phyloP scores from a whole-genome alignment of 2,113 vertebrate species.

The Bucco capensis region DNA sequence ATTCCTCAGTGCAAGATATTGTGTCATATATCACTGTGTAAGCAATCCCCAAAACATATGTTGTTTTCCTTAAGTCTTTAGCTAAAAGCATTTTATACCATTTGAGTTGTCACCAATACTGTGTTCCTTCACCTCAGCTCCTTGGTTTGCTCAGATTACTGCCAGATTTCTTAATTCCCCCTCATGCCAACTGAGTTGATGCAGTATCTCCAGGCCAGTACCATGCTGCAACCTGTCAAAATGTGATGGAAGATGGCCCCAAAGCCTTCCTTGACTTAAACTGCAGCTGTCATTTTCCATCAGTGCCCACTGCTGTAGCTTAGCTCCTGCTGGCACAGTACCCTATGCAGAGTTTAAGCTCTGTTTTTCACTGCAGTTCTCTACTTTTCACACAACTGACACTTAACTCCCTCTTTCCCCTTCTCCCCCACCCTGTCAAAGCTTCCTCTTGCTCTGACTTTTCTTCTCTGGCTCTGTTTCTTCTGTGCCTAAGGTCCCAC shows the following conservation, averaged over 20 bases:
- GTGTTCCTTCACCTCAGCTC: not conserved
- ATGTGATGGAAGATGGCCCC: constrained; percentile 52
- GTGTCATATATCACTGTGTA: not conserved
- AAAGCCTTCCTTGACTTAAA: constrained; percentile 17
- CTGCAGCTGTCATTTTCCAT: constrained; percentile 55
- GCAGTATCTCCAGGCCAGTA: not conserved
- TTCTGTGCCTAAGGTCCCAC: not conserved
- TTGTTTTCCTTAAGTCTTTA: not conserved
- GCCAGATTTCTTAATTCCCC: constrained; percentile 41
- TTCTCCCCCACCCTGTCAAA: accelerated
- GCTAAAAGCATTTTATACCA: not conserved
- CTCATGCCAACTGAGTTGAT: not conserved
- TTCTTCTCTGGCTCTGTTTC: not conserved
- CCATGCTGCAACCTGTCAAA: constrained; percentile 50
- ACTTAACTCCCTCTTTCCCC: not conserved
- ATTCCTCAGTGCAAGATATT: not conserved
- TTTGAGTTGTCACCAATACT: not conserved
- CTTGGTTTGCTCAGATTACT: not conserved
- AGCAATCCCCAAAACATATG: not conserved
- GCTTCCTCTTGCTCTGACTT: not conserved
- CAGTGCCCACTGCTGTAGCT: constrained; percentile 13
- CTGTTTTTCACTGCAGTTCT: not conserved
- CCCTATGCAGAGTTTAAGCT: not conserved
- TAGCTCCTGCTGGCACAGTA: constrained; percentile 45
- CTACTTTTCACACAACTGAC: not conserved